Evolutionary conservation across 2,888 invertebrate species (phyloP), one percentile per base, ranked within the genome.

Genomic region (Resseliella maxima): DNA sequence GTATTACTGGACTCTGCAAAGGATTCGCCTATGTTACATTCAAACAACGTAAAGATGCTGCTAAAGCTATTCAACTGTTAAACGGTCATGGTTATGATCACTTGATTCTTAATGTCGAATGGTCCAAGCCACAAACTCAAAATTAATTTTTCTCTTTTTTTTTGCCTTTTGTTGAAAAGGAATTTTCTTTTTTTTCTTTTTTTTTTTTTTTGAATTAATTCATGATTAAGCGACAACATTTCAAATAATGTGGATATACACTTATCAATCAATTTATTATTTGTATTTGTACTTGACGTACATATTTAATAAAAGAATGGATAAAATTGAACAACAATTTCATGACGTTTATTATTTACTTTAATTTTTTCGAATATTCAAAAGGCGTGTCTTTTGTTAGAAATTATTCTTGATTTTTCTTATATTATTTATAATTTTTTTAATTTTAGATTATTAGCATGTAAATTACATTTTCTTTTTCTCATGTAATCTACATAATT

Each of bases 71-170:
- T 83, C 83, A 36, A 38, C 8, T 83, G n/a, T n/a, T 83, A 0
- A 83, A 38, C 38, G 83, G 36, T 10, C 38, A 38, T 38, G 38
- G 38, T 83, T 38, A 83, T 83, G 83, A 38, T 83, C 36, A 83
- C 24, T 38, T 83, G n/a, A 83, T 38, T n/a, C 36, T 38, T 10
- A 83, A 83, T 24, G 83, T 38, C n/a, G 83, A 83, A 72, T 72
- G 72, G 72, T 72, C 72, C 72, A 72, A 72, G 12, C 83, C 83
- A 83, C 36, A 83, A 38, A 72, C 72, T 31, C 72, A 72, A 72
- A 72, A 38, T 64, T 72, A 72, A 72, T 5, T 31, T 72, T n/a
- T n/a, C 10, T 85, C 41, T n/a, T 10, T 41, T 41, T 85, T 41
- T 31, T 3, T 35, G 35, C n/a, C n/a, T n/a, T n/a, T n/a, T n/a